These are phyloP conservation scores for Esox niger DNA, from an alignment of 2,113 vertebrate species.

Conservation along the genomic window DNA sequence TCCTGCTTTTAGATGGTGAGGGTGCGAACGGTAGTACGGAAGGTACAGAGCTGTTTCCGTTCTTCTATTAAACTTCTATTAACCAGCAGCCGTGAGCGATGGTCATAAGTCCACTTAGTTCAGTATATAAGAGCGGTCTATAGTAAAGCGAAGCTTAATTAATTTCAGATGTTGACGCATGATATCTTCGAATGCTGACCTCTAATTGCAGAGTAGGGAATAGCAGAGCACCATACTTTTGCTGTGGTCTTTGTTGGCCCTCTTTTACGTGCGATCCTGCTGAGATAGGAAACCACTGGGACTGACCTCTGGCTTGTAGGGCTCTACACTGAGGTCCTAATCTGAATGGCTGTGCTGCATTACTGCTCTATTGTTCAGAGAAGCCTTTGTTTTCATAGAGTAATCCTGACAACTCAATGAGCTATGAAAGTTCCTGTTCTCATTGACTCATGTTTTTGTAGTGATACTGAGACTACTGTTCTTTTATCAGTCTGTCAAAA, in stretches of 20 bases:
- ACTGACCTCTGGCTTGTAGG: background rate
- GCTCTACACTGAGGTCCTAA: background rate
- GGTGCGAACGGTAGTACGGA: slow-evolving; percentile 11
- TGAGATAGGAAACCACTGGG: background rate
- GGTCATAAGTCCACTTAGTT: background rate
- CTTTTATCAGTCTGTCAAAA: background rate
- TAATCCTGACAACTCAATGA: slow-evolving; percentile 13
- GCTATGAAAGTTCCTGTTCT: background rate
- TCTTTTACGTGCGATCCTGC: background rate
- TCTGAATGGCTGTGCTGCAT: background rate
- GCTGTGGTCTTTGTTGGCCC: too few species aligned
- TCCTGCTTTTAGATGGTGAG: slow-evolving; percentile 4
- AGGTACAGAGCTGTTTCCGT: background rate
- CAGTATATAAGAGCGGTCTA: too few species aligned
- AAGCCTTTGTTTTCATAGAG: slow-evolving; percentile 16
- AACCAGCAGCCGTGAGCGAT: background rate
- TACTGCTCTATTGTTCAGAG: slow-evolving; percentile 4
- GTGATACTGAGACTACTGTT: background rate
- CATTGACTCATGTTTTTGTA: background rate
- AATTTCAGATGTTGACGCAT: too few species aligned
- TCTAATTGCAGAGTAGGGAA: too few species aligned
- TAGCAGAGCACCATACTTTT: too few species aligned
- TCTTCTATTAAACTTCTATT: background rate
- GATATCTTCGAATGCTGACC: too few species aligned
- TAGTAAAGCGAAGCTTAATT: too few species aligned